Evolutionary conservation across 2,797 vertebrate species (phyloP), one percentile per base, ranked within the genome.

Genomic region (Etheostoma perlongum): DNA sequence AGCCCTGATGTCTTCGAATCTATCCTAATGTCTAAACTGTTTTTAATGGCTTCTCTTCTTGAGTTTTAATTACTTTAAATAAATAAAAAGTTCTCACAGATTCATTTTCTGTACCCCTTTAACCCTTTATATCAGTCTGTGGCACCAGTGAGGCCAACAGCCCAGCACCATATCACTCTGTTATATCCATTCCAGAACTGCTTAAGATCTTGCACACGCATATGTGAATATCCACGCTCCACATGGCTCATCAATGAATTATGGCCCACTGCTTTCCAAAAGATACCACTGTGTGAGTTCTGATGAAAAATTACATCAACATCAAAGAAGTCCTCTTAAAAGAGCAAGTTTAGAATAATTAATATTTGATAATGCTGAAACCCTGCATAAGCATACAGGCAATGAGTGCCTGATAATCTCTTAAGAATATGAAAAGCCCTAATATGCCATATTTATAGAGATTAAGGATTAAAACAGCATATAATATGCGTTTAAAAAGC

Each of bases 391-490:
- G 90, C 90, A 93, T 90, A 92, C 86, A 86, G 83, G 79, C 90
- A 85, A 82, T 18, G 80, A 87, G 88, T 70, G 89, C 71, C 79
- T 82, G 88, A 82, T 93, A 90, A 94, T 94, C 93, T 94, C 91
- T 78, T 83, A 93, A 92, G 90, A 94, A 92, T 91, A 93, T 93
- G 93, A 91, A 88, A 93, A 85, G 54, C 73, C 79, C 76, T 94
- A 93, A 94, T 92, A 77, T 92, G 91, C 83, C 88, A 91, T 93
- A 93, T 94, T 95, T 93, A 92, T 90, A 82, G 85, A 88, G 90
- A 93, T 94, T 93, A 93, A 85, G 88, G 89, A 92, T 94, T 94
- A 91, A 94, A 94, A 92, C 88, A 91, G 93, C 89, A 91, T 92
- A 94, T 92, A 90, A 92, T 90, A 93, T 93, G 89, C 86, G 75